Evolutionary conservation across 1,140 invertebrate species (phyloP).

Genomic region (Scaptodrosophila lebanonensis): DNA sequence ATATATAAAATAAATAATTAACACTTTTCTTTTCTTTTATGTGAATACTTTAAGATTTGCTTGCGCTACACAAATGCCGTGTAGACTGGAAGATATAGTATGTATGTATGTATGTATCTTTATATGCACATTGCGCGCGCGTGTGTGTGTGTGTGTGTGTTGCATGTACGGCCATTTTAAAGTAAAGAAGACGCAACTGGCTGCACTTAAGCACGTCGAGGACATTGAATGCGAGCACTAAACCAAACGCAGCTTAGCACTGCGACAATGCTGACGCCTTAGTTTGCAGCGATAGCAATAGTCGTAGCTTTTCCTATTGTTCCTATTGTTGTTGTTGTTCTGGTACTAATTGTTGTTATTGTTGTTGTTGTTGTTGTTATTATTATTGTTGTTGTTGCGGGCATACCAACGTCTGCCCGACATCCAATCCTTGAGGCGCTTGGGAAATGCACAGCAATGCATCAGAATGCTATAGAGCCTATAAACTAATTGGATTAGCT

Average conservation of each 20-base stretch:
- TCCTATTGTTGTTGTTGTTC: not conserved
- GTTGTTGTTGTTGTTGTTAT: not conserved
- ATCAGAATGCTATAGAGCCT: constrained; percentile 55
- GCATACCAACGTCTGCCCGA: not conserved
- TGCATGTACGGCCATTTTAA: too few relatives aligned
- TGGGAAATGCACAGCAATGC: constrained; percentile 40
- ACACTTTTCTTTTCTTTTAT: constrained; percentile 24
- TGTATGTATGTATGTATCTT: not conserved
- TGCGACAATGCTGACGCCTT: constrained; percentile 16
- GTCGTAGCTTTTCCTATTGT: not conserved
- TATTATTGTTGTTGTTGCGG: constrained; percentile 3
- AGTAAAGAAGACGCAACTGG: too few relatives aligned
- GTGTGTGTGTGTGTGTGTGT: too few relatives aligned
- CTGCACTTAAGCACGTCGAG: too few relatives aligned
- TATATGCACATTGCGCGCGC: not conserved
- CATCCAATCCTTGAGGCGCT: constrained; percentile 19
- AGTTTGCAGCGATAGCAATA: constrained; percentile 3
- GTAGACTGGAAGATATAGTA: constrained; percentile 4
- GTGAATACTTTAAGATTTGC: constrained; percentile 38
- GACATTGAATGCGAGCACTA: not conserved
- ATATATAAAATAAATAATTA: constrained; percentile 59
- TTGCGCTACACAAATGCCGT: not conserved
- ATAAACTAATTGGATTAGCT: constrained; percentile 37
- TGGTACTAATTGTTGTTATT: not conserved
- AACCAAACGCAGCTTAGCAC: constrained; percentile 32